A percentile compares a stretch with the other conserved stretches of the same genome.
Conservation (phyloP, 2,797 vertebrate species). For the Chelidonichthys spinosus region DNA sequence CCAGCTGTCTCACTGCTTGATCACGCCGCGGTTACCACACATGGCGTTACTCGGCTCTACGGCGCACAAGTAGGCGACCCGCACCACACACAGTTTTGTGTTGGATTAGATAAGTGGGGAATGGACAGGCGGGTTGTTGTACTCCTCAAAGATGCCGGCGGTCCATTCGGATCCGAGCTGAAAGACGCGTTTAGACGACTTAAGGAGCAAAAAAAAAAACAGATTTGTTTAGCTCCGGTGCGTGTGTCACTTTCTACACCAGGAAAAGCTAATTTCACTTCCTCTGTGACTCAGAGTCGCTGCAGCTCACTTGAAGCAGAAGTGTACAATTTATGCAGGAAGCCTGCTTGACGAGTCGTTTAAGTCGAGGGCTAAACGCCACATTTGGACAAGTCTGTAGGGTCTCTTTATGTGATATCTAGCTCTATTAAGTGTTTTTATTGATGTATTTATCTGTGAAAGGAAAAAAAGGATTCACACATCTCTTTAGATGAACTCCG, state of each 20-base stretch:
- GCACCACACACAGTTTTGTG: background rate
- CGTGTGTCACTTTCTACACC: constrained; percentile 19
- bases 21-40: constrained; percentile 41
- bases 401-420: constrained; percentile 1
- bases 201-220: constrained; percentile 3
- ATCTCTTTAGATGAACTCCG: background rate
- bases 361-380: constrained; percentile 3
- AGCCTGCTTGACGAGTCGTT: background rate
- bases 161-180: background rate
- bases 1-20: constrained; percentile 30
- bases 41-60: constrained; percentile 15
- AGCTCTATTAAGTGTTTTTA: background rate
- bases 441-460: background rate
- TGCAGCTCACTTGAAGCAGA: constrained; percentile 12
- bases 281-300: constrained; percentile 44
- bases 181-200: background rate
- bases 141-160: background rate
- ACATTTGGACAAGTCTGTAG: background rate
- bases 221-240: constrained; percentile 12
- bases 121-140: background rate
- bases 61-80: constrained; percentile 6
- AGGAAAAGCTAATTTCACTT: constrained; percentile 50
- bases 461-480: background rate
- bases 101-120: background rate
- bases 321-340: constrained; percentile 1